These are phyloP conservation scores for Solenodon paradoxus DNA, from an alignment of 2,113 vertebrate genomes.

Conservation along the genomic window DNA sequence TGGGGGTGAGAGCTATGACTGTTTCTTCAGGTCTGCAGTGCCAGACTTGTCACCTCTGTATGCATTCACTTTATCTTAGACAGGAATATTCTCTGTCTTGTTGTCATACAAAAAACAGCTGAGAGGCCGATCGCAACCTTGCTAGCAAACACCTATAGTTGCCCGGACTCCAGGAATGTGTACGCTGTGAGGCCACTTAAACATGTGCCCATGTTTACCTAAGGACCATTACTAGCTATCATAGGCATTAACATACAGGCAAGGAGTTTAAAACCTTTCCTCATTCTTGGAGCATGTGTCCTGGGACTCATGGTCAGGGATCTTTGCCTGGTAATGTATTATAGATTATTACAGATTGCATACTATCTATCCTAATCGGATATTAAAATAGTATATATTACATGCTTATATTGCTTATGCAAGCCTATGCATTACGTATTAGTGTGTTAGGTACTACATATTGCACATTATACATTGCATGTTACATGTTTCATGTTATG, in stretches of 20 bases:
- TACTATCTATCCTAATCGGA: no score
- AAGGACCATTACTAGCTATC: background rate
- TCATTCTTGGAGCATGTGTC: fast-evolving
- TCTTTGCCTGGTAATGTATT: background rate
- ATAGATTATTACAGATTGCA: background rate
- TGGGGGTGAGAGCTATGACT: background rate
- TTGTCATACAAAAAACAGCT: background rate
- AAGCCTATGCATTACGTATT: no score
- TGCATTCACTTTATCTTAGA: background rate
- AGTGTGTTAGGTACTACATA: fast-evolving
- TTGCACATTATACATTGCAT: background rate
- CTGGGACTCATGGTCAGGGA: background rate
- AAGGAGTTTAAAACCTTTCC: background rate
- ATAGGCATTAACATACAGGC: fast-evolving
- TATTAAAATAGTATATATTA: no score
- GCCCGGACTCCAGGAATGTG: background rate
- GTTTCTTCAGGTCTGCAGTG: background rate
- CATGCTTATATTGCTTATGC: no score
- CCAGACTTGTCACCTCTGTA: background rate
- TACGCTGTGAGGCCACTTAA: background rate
- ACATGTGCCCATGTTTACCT: background rate
- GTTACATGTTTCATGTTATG: no score
- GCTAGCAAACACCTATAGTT: background rate
- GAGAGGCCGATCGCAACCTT: background rate
- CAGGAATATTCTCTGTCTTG: background rate